Evolutionary conservation across 2,113 vertebrate genomes (phyloP).

Genomic region (Mesoclemmys tuberculata): DNA sequence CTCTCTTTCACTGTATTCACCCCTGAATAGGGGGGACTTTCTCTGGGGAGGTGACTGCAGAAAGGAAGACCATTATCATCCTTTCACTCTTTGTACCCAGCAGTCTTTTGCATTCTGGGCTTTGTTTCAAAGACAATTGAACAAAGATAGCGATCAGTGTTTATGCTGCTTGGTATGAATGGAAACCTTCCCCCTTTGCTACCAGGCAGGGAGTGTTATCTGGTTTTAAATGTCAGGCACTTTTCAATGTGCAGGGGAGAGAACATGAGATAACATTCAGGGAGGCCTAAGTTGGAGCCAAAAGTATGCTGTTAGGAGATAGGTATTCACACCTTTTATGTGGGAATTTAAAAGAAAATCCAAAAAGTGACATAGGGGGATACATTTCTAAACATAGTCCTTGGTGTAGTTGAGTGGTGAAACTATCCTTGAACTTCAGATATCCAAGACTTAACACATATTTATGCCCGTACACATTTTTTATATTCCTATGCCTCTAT

Average conservation of each 20-base stretch:
- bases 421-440: background rate
- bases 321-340: background rate
- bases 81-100: background rate
- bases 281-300: background rate
- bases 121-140: slow-evolving; percentile 67
- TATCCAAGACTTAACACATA: background rate
- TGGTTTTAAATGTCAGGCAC: slow-evolving; percentile 70
- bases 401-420: background rate
- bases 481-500: background rate
- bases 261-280: slow-evolving; percentile 68
- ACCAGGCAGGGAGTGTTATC: slow-evolving; percentile 57
- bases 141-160: slow-evolving; percentile 66
- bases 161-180: slow-evolving; percentile 29
- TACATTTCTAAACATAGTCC: background rate
- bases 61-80: background rate
- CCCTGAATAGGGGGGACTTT: background rate
- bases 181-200: slow-evolving; percentile 43
- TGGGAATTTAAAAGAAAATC: background rate
- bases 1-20: background rate
- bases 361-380: background rate
- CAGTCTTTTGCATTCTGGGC: slow-evolving; percentile 42
- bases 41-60: background rate
- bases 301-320: slow-evolving; percentile 1
- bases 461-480: background rate
- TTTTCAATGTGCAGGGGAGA: slow-evolving; percentile 41